Percentiles rank a stretch among this genome's conserved stretches.
These are phyloP conservation scores for Rhogogaster chlorosoma DNA, from an alignment of 2,888 invertebrate species.

Conservation along the genomic window DNA sequence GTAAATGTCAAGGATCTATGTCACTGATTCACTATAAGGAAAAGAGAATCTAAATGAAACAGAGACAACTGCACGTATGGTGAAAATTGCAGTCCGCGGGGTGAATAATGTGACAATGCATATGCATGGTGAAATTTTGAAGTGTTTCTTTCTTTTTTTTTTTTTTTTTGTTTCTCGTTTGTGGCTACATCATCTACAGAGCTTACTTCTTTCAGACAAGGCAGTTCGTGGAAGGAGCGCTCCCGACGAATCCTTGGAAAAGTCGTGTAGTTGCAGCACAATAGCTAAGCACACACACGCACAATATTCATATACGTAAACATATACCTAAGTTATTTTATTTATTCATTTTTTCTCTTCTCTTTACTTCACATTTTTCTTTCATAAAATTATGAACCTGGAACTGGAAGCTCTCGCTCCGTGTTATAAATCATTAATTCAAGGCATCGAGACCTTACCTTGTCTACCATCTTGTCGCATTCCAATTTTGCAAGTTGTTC, in stretches of 20 bases:
- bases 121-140: constrained; percentile 34
- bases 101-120: constrained; percentile 23
- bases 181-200: constrained; percentile 58
- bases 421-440: not conserved
- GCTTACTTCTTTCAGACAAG: constrained; percentile 89
- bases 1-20: not conserved
- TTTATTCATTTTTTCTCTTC: not conserved
- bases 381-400: not conserved
- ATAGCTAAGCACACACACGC: constrained; percentile 79
- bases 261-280: constrained; percentile 86
- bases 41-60: not conserved
- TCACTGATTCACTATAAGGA: not conserved
- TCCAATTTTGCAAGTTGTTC: constrained; percentile 91
- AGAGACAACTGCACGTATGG: not conserved
- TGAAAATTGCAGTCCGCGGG: not conserved
- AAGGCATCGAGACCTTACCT: constrained; percentile 80
- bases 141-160: not conserved
- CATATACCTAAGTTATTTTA: not conserved
- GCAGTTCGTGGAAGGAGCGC: constrained; percentile 89
- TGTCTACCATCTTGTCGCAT: constrained; percentile 90
- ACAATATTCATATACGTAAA: constrained; percentile 15
- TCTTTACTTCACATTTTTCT: not conserved
- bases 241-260: constrained; percentile 88
- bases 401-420: not conserved
- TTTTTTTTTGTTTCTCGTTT: not conserved